Evolutionary conservation across 2,113 vertebrate genomes (phyloP).

Genomic region (Bufo gargarizans): DNA sequence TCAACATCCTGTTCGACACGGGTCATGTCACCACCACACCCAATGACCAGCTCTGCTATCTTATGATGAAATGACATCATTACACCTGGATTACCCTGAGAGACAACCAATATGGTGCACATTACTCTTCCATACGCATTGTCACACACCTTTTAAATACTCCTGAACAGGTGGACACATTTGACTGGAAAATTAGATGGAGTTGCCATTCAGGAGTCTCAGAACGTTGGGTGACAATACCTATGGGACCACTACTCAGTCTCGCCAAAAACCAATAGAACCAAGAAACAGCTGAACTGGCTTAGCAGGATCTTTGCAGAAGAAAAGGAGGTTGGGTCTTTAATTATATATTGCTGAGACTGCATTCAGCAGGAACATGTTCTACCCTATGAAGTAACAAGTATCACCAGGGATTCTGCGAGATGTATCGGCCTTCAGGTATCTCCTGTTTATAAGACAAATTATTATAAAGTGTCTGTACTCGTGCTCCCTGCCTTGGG

Average conservation of each 20-base stretch:
- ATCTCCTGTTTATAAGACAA: conserved; percentile 32
- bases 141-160: too few relatives aligned
- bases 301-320: too few relatives aligned
- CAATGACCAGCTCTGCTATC: too few relatives aligned
- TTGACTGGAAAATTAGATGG: background rate
- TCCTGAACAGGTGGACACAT: background rate
- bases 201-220: background rate
- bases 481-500: background rate
- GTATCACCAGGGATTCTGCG: conserved; percentile 13
- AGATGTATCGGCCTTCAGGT: conserved; percentile 15
- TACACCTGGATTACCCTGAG: too few relatives aligned
- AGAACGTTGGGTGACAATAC: background rate
- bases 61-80: too few relatives aligned
- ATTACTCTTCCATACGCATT: background rate
- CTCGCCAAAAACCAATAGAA: background rate
- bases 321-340: background rate
- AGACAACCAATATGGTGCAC: background rate
- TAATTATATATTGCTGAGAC: background rate
- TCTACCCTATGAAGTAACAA: background rate
- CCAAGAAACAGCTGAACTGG: background rate
- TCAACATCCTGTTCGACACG: too few relatives aligned
- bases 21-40: too few relatives aligned
- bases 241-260: background rate
- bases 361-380: background rate
- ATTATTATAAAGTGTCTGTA: conserved; percentile 38